These are phyloP conservation scores for Clarias laeviceps DNA, from an alignment of 2,797 vertebrate genomes.

Conservation along the genomic window DNA sequence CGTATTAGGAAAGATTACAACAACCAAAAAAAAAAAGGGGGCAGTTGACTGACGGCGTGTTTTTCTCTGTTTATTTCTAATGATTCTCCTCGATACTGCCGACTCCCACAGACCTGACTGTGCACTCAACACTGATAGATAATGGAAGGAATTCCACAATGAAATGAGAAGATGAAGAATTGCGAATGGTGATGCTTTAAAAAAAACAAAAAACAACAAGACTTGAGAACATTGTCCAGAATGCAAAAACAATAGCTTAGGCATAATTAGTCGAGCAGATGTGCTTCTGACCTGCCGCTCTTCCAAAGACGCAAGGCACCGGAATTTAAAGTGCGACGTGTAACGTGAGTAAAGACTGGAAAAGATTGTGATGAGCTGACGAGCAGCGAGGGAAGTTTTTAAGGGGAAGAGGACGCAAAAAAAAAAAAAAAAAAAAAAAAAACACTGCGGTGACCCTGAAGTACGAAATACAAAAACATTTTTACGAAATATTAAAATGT, in stretches of 20 bases:
- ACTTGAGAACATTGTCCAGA: background rate
- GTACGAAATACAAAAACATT: too few relatives aligned
- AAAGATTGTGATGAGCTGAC: background rate
- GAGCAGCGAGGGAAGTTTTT: conserved; percentile 2
- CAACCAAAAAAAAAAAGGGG: background rate
- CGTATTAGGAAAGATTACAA: background rate
- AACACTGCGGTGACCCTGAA: too few relatives aligned
- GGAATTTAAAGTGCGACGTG: conserved; percentile 5
- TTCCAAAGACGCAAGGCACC: background rate
- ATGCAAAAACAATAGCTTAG: background rate
- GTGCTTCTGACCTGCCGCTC: background rate
- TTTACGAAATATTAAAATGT: too few relatives aligned
- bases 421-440: too few relatives aligned
- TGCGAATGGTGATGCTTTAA: conserved; percentile 1
- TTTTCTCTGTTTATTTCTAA: conserved; percentile 1
- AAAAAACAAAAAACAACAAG: too few relatives aligned
- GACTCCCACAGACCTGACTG: conserved; percentile 4
- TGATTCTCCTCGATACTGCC: background rate
- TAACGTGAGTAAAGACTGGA: background rate
- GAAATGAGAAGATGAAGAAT: background rate
- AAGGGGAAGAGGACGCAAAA: background rate
- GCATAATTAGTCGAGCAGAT: background rate
- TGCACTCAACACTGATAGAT: conserved; percentile 15
- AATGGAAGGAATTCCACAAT: background rate
- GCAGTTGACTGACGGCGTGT: background rate